Evolutionary conservation across 2,113 vertebrate genomes (phyloP).

Genomic region (Camelus bactrianus): DNA sequence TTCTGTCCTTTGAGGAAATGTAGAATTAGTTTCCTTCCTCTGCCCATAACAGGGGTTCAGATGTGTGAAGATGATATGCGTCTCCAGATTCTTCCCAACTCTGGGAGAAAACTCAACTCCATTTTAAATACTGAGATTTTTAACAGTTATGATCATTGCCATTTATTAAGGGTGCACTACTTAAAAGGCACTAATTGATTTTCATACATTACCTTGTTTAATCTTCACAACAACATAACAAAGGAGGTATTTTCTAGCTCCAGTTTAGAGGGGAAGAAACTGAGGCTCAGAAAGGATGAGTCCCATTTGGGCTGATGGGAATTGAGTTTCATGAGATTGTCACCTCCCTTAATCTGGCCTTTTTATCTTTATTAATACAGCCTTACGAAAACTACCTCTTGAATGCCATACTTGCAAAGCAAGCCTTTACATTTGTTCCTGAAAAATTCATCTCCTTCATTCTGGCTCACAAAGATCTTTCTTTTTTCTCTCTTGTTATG

Average conservation of each 20-base stretch:
- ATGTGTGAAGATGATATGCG: background rate
- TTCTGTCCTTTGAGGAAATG: background rate
- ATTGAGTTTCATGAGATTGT: background rate
- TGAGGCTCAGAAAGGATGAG: background rate
- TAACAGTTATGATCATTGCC: background rate
- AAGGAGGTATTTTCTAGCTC: background rate
- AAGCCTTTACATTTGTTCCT: background rate
- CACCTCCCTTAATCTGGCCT: background rate
- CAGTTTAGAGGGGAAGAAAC: background rate
- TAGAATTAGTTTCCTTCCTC: background rate
- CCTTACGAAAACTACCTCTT: background rate
- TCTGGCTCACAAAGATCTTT: background rate
- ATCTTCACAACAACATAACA: background rate
- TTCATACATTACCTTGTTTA: background rate
- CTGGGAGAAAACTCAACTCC: background rate
- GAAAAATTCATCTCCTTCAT: background rate
- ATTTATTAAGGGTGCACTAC: background rate
- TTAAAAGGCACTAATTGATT: background rate
- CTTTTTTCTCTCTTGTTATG: background rate
- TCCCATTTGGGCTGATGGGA: background rate
- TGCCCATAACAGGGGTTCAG: background rate
- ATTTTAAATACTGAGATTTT: background rate
- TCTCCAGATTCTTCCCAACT: background rate
- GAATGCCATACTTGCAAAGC: background rate
- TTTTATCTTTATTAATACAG: conserved; percentile 34